A percentile compares a stretch with the other conserved stretches of the same genome.
Evolutionary conservation across 2,797 vertebrate genomes (phyloP).

Genomic region (Pseudocheirus occidentalis): DNA sequence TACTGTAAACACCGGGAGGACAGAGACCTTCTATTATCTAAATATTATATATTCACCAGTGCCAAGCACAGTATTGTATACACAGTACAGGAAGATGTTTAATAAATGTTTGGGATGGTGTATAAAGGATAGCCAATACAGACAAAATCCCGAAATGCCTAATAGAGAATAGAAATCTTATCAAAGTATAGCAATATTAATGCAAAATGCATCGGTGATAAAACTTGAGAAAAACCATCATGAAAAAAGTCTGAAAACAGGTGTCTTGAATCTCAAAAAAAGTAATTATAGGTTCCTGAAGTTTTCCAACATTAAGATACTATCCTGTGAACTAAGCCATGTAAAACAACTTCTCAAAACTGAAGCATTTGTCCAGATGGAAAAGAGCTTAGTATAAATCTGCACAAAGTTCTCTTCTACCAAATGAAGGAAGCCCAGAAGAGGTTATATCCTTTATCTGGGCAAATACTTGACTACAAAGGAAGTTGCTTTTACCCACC

Average conservation of each 20-base stretch:
- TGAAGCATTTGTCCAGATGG: neutral
- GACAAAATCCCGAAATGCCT: conserved; percentile 58
- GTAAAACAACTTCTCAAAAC: conserved; percentile 64
- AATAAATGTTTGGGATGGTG: neutral
- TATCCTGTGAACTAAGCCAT: conserved; percentile 42
- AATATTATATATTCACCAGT: neutral
- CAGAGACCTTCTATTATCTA: neutral
- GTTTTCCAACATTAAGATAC: conserved; percentile 62
- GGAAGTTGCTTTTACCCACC: conserved; percentile 33
- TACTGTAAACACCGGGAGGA: neutral
- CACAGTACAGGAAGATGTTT: conserved; percentile 2
- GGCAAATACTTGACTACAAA: neutral
- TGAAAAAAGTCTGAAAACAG: conserved; percentile 51
- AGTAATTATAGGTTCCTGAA: conserved; percentile 60
- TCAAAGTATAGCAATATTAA: conserved; percentile 63
- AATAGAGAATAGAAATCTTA: conserved; percentile 64
- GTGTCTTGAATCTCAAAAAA: conserved; percentile 54
- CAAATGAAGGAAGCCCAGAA: conserved; percentile 55
- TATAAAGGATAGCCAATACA: conserved; percentile 49
- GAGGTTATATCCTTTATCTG: neutral
- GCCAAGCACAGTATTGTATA: neutral
- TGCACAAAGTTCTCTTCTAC: conserved; percentile 4
- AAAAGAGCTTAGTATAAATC: conserved; percentile 43
- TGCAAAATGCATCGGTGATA: conserved; percentile 59
- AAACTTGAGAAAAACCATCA: conserved; percentile 32